phyloP scores from a whole-genome alignment of 2,888 invertebrate genomes.

The Agrochola macilenta region DNA sequence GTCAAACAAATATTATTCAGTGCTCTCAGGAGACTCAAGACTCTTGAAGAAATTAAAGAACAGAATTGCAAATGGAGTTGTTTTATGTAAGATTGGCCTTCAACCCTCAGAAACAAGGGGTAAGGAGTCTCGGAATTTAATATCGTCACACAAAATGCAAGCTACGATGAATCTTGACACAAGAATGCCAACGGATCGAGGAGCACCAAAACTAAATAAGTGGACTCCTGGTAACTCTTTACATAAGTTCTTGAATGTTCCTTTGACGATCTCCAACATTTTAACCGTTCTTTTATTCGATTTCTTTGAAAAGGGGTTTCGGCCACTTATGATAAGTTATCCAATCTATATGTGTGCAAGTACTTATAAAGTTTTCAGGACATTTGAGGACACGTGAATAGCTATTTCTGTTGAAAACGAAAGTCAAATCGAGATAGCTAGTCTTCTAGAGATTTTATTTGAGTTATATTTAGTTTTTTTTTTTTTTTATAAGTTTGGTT shows the following conservation, averaged over 20 bases:
- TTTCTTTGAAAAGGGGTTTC: constrained; percentile 56
- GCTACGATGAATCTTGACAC: constrained; percentile 29
- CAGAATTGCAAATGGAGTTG: constrained; percentile 50
- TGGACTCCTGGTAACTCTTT: constrained; percentile 43
- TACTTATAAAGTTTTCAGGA: constrained; percentile 41
- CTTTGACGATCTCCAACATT: constrained; percentile 52
- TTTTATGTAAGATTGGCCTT: constrained; percentile 36
- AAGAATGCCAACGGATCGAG: constrained; percentile 43
- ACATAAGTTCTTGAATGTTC: constrained; percentile 45
- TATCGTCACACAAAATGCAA: constrained; percentile 55
- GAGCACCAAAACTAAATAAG: constrained; percentile 48
- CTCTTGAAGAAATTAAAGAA: constrained; percentile 55
- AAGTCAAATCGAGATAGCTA: constrained; percentile 24
- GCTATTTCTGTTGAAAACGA: constrained; percentile 17
- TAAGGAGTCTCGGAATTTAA: constrained; percentile 52
- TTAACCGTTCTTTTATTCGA: constrained; percentile 52
- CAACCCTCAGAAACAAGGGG: constrained; percentile 29
- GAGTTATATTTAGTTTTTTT: background rate
- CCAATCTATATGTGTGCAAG: constrained; percentile 57
- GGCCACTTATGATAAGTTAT: constrained; percentile 55
- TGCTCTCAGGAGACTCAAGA: constrained; percentile 22
- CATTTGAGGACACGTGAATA: constrained; percentile 14
- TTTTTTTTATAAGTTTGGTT: background rate
- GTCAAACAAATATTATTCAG: constrained; percentile 47
- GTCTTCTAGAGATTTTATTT: constrained; percentile 8